Conservation (phyloP, 2,113 vertebrate species). For the Xyliphius kryptos region DNA sequence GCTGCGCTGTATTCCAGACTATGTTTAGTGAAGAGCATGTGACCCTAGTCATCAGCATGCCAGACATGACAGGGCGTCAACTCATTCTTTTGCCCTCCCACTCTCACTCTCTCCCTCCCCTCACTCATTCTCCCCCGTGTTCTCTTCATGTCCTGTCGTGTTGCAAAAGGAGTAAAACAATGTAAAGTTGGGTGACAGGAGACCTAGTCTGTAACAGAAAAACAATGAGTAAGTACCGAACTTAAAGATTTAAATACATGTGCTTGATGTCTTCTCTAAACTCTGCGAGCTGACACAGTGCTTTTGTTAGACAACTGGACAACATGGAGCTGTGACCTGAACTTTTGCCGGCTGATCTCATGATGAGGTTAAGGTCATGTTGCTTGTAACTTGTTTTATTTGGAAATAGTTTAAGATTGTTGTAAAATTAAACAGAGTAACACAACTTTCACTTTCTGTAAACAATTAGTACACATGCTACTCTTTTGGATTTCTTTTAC, state of each 20-base stretch:
- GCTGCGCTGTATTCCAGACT: conserved; percentile 31
- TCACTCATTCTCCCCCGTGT: conserved; percentile 20
- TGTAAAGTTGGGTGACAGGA: conserved; percentile 48
- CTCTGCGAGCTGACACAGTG: too few relatives aligned
- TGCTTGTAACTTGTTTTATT: neutral
- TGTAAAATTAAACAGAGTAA: neutral
- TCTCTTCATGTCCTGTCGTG: conserved; percentile 31
- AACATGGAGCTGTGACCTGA: neutral
- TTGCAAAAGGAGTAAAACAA: conserved; percentile 48
- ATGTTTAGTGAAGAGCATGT: conserved; percentile 43
- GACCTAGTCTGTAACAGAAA: conserved; percentile 47
- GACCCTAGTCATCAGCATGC: conserved; percentile 36
- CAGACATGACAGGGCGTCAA: conserved; percentile 28
- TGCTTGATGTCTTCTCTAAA: too few relatives aligned
- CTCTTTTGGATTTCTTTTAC: too few relatives aligned
- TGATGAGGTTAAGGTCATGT: conserved; percentile 22
- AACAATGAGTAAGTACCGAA: conserved; percentile 61
- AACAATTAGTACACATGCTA: too few relatives aligned
- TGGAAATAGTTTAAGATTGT: neutral
- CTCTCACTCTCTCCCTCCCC: conserved; percentile 7
- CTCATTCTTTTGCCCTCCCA: conserved; percentile 23
- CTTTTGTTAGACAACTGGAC: neutral
- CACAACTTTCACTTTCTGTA: neutral
- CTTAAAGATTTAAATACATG: neutral
- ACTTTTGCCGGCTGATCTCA: conserved; percentile 3